Evolutionary conservation across 2,113 vertebrate species (phyloP).

Genomic region (Myrmecobius fasciatus): DNA sequence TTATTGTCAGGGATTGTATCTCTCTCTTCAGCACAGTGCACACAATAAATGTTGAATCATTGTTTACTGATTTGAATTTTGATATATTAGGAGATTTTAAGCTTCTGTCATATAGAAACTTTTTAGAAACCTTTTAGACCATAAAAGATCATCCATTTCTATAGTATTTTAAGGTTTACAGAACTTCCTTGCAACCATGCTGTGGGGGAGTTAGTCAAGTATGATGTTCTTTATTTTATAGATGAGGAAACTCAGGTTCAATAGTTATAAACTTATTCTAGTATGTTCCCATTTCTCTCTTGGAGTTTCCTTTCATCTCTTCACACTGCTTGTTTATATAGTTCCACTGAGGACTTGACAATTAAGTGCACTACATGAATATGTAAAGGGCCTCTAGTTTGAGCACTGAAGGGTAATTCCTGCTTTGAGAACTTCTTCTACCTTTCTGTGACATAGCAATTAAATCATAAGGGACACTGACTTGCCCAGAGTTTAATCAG

Average conservation of each 20-base stretch:
- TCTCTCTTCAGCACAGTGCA: not conserved
- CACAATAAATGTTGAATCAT: not conserved
- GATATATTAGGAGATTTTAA: not conserved
- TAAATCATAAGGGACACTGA: not conserved
- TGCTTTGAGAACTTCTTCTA: not conserved
- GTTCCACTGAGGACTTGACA: not conserved
- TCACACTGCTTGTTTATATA: not conserved
- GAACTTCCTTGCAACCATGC: not conserved
- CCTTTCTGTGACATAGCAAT: not conserved
- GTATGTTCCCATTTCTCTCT: not conserved
- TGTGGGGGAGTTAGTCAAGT: not conserved
- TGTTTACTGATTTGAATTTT: not conserved
- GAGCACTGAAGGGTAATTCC: not conserved
- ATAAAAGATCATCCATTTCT: not conserved
- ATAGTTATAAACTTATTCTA: not conserved
- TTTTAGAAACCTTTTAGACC: not conserved
- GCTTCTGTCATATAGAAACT: not conserved
- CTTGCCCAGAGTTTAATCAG: not conserved
- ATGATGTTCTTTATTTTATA: not conserved
- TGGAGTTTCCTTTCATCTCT: not conserved
- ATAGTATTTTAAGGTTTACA: not conserved
- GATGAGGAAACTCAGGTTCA: not conserved
- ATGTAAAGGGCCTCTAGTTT: not conserved
- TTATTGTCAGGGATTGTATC: not conserved
- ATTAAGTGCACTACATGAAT: not conserved